Base-by-base conservation (phyloP, 2,888 invertebrate species). In the Chalcosyrphus nemorum region DNA sequence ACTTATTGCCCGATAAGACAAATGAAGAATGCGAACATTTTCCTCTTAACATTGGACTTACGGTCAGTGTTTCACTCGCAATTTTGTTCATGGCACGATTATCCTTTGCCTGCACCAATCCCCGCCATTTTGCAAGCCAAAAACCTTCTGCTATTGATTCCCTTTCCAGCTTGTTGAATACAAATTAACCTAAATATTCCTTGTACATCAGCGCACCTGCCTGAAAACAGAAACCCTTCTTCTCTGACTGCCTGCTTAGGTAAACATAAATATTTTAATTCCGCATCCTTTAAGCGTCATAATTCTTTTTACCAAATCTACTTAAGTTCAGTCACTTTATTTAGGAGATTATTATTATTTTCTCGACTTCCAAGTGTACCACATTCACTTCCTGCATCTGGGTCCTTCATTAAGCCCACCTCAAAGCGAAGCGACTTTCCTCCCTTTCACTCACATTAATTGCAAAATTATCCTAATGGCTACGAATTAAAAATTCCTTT, bases 401-500 rank as follows among this genome's bases (percentile, higher is more conserved):
- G 45, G 56, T 47, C 65, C 65, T 65, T 65, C 17, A 57, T 66
- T 52, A 61, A 57, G 56, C 45, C 17, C 65, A 75, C 75, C 75
- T 75, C 75, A 75, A 65, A 75, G 56, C 19, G 35, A 27, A 72
- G n/a, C n/a, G 38, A n/a, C 50, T 50, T 66, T 52, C 66, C 17
- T 41, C 38, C 47, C 59, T 41, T 52, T 52, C n/a, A n/a, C 35
- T 15, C 21, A 54, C 65, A 59, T 59, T 76, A 77, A 77, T 68
- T 77, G 59, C 70, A 77, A 70, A 77, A 77, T 77, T 68, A 77
- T 77, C 76, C 59, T 77, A 70, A 77, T 77, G 76, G 70, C 76
- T 54, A 45, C 21, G 61, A 77, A 77, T 77, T 77, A 70, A 77
- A 68, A 70, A 77, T 77, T 77, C 76, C 76, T 77, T 77, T 77